Evolutionary conservation across 2,797 vertebrate genomes (phyloP).

Genomic region (Periophthalmus magnuspinnatus): DNA sequence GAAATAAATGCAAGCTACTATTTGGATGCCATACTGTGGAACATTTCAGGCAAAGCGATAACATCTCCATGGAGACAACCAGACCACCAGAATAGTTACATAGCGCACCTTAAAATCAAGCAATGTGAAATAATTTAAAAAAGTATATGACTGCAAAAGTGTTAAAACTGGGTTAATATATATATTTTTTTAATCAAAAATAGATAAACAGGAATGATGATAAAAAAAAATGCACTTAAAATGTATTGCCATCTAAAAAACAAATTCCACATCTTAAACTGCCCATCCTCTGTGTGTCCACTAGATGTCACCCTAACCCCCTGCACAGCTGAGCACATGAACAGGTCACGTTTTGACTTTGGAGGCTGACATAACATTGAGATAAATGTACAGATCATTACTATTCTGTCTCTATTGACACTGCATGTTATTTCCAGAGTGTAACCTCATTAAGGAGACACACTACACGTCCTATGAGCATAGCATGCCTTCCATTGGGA

Average conservation of each 20-base stretch:
- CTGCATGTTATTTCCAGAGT: conserved; percentile 33
- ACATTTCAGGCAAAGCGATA: too few species aligned
- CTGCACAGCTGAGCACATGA: conserved; percentile 4
- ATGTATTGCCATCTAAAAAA: too few species aligned
- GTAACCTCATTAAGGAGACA: conserved; percentile 21
- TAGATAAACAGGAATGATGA: not conserved
- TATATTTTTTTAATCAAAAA: too few species aligned
- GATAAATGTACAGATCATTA: conserved; percentile 25
- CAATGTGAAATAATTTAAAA: not conserved
- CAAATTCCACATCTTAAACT: not conserved
- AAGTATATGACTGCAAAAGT: too few species aligned
- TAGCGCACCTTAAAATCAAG: not conserved
- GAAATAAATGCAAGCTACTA: too few species aligned
- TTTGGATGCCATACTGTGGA: too few species aligned
- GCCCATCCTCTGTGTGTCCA: conserved; percentile 45
- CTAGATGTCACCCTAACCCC: conserved; percentile 72
- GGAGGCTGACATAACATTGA: conserved; percentile 16
- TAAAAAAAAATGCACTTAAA: not conserved
- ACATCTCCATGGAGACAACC: too few species aligned
- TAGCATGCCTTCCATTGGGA: conserved; percentile 31
- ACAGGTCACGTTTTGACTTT: conserved; percentile 4
- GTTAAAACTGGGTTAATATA: too few species aligned
- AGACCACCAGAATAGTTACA: too few species aligned
- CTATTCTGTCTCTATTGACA: conserved; percentile 2
- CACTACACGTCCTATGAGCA: conserved; percentile 13